Evolutionary conservation across 1,140 invertebrate genomes (phyloP), one percentile per base, ranked within the genome.

Genomic region (Heliconius eleuchia): DNA sequence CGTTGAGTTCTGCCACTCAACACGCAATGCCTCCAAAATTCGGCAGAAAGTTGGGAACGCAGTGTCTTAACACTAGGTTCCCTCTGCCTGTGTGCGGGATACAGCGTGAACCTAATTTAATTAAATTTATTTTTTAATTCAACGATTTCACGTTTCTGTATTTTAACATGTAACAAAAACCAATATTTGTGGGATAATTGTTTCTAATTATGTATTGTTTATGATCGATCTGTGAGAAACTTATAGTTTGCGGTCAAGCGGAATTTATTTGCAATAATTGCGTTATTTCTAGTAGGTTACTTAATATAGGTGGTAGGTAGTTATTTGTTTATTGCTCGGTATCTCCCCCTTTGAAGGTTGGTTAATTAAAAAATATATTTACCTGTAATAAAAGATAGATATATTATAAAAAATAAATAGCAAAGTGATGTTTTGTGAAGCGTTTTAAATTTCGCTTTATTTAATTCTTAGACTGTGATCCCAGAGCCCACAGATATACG

Each of bases 211-310:
- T 74, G 71, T 73, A 77, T 74, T 74, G 72, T 80, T 73, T 73
- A 46, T 74, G 71, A 80, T 76, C 74, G 39, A 73, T 37, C 78
- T 80, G 71, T 77, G 79, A 77, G 72, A 80, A 77, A 77, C 76
- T 8, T 70, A 23, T 23, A 71, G 79, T 77, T 80, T 80, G 79
- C 60, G 79, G 79, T 80, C 34, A 74, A 77, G 42, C 52, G 71
- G 71, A 73, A 77, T 71, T 74, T 80, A 77, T 73, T 37, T 74
- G 75, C 46, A 77, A 74, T 80, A 77, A 80, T 74, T 70, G 57
- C 55, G 70, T 80, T 52, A 73, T 78, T 57, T 57, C 39, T 39
- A n/a, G 71, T 37, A 37, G 6, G 34, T 72, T 42, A 72, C 9
- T n/a, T 72, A 72, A 72, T 72, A 39, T 27, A 8, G 37, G 37